Conservation (phyloP, 2,888 invertebrate genomes). For the Andrena praecox region DNA sequence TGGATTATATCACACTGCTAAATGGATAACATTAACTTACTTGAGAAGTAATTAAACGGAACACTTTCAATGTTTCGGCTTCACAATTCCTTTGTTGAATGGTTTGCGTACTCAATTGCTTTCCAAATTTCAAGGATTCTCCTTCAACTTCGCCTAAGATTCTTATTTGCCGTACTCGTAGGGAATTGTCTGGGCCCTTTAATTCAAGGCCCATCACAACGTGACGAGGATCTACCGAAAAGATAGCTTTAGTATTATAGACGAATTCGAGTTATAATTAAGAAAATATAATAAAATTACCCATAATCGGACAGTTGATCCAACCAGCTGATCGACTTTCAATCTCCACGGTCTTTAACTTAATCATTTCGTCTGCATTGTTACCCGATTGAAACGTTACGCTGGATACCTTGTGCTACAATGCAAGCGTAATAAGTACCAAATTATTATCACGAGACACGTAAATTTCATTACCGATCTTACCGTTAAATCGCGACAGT, state of each 20-base stretch:
- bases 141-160: constrained; percentile 89
- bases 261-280: not conserved
- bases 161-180: constrained; percentile 94
- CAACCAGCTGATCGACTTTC: constrained; percentile 95
- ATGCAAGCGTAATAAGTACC: constrained; percentile 75
- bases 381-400: constrained; percentile 94
- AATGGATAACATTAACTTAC: constrained; percentile 83
- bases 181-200: constrained; percentile 95
- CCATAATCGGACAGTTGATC: constrained; percentile 93
- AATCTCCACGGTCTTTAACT: constrained; percentile 93
- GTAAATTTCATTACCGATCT: constrained; percentile 74
- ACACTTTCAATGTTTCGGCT: constrained; percentile 95
- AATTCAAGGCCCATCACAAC: constrained; percentile 92
- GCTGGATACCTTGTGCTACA: constrained; percentile 94
- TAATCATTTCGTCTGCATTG: constrained; percentile 92
- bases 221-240: constrained; percentile 85
- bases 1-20: not conserved
- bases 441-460: not conserved
- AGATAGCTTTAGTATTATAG: constrained; percentile 2
- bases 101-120: constrained; percentile 86
- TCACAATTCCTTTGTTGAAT: constrained; percentile 96
- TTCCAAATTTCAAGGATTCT: constrained; percentile 86
- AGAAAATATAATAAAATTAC: constrained; percentile 84
- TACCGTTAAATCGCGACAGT: constrained; percentile 95
- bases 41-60: constrained; percentile 95